Evolutionary conservation across 2,888 invertebrate species (phyloP).

Genomic region (Tenthredo distinguenda): DNA sequence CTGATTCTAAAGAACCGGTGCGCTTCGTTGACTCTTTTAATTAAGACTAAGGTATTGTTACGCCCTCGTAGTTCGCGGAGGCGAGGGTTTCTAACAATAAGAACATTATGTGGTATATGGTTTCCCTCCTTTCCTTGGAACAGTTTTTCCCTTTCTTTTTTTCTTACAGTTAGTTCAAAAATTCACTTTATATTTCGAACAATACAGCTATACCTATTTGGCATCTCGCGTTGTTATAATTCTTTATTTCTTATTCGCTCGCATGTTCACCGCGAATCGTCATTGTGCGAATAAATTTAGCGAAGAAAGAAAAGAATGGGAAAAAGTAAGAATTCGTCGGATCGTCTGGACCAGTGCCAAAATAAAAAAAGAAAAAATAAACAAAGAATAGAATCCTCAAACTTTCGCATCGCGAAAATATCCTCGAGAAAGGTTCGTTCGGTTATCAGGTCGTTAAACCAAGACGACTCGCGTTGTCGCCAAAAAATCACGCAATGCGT

Average conservation of each 20-base stretch:
- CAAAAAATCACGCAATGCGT: conserved; percentile 13
- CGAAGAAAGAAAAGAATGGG: background rate
- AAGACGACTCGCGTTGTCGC: background rate
- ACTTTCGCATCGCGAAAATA: background rate
- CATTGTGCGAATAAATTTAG: background rate
- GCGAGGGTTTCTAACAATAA: background rate
- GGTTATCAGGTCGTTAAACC: background rate
- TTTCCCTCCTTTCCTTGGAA: background rate
- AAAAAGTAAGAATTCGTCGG: background rate
- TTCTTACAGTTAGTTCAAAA: background rate
- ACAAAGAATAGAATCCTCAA: background rate
- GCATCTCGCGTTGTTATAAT: too few relatives aligned
- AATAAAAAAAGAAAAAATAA: background rate
- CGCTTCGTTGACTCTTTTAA: conserved; percentile 26
- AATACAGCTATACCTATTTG: background rate
- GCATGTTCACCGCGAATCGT: background rate
- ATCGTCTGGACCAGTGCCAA: background rate
- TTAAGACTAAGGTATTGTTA: conserved; percentile 18
- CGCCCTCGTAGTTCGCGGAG: background rate
- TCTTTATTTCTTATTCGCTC: background rate
- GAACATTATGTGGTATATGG: background rate
- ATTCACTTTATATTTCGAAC: background rate
- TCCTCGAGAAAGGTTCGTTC: background rate
- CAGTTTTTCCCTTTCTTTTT: background rate
- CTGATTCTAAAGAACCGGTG: background rate